These are phyloP conservation scores for Dromococcyx pavoninus DNA, from an alignment of 2,797 vertebrate genomes.

Conservation along the genomic window DNA sequence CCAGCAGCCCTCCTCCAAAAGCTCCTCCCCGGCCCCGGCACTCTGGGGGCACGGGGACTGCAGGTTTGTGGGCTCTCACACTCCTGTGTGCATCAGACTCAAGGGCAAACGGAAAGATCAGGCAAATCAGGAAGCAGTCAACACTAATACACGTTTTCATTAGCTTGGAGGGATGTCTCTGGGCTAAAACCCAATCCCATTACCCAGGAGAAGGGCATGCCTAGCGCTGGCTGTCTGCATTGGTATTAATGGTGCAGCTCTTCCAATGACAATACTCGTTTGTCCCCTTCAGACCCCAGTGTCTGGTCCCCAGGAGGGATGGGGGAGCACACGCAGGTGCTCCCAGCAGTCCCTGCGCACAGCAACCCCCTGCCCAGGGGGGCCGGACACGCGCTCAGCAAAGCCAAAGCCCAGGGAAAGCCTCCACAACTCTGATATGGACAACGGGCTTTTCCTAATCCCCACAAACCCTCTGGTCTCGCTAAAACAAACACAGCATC, in stretches of 20 bases:
- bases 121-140: not conserved
- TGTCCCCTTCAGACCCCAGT: not conserved
- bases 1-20: not conserved
- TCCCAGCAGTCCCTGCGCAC: not conserved
- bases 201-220: not conserved
- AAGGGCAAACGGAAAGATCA: not conserved
- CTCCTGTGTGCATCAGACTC: accelerated
- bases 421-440: accelerated
- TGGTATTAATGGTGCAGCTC: not conserved
- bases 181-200: not conserved
- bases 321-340: too few relatives aligned
- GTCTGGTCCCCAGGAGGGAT: not conserved
- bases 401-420: not conserved
- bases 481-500: not conserved
- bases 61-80: not conserved
- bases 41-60: too few relatives aligned
- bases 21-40: not conserved
- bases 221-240: not conserved
- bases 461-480: not conserved
- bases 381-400: not conserved
- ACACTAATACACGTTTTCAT: not conserved
- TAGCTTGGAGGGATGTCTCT: not conserved
- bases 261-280: accelerated
- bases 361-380: too few relatives aligned
- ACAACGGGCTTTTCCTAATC: accelerated